A percentile compares a stretch with the other conserved stretches of the same genome.
Conservation (phyloP, 92 coral and sea anemone species). For the Micromussa lordhowensis region DNA sequence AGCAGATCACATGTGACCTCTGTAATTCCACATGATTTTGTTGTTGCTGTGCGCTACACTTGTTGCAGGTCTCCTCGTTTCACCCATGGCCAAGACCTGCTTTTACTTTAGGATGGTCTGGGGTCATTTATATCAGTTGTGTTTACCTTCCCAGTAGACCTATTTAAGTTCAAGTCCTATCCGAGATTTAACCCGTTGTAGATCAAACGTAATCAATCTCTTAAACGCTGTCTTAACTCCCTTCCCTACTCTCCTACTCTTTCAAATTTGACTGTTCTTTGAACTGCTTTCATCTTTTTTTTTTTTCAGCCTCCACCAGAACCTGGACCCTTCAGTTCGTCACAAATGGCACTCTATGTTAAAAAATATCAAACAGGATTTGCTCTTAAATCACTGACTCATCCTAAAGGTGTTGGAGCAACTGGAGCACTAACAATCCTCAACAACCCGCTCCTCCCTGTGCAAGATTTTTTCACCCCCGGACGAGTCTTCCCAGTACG, state of each 20-base stretch:
- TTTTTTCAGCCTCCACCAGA: constrained; percentile 74
- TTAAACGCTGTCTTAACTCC: not conserved
- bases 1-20: too few species aligned
- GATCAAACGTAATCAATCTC: not conserved
- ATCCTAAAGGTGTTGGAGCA: constrained; percentile 69
- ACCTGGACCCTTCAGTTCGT: constrained; percentile 75
- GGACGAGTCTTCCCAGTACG: constrained; percentile 76
- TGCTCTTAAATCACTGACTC: constrained; percentile 66
- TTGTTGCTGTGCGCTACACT: too few species aligned
- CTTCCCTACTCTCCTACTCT: not conserved
- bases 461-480: constrained; percentile 72
- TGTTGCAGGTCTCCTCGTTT: too few species aligned
- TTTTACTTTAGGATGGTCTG: too few species aligned
- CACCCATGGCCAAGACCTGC: too few species aligned
- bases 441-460: constrained; percentile 81
- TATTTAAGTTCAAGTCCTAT: not conserved
- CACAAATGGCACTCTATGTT: constrained; percentile 47
- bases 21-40: too few species aligned
- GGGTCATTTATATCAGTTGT: too few species aligned
- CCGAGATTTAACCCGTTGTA: not conserved
- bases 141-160: too few species aligned
- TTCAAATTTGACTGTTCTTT: not conserved
- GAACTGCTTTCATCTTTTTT: not conserved
- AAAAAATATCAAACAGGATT: constrained; percentile 65
- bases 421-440: constrained; percentile 70